Percentiles rank a stretch among this genome's conserved stretches.
phyloP scores from a whole-genome alignment of 2,797 vertebrate genomes.

The Rhinatrema bivittatum region DNA sequence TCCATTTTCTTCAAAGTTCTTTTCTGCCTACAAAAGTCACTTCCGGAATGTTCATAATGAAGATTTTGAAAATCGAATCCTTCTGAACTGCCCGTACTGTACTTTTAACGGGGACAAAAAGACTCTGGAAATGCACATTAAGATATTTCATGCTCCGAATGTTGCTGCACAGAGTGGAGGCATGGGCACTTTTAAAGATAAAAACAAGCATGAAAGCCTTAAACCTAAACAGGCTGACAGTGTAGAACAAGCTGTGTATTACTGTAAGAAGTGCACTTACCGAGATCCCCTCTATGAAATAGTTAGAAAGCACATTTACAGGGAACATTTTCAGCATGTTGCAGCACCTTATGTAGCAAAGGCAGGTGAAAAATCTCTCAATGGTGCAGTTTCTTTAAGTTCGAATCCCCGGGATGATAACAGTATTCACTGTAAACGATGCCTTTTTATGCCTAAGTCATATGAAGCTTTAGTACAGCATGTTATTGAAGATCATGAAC shows the following conservation, averaged over 20 bases:
- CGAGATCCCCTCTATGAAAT: slow-evolving; percentile 96
- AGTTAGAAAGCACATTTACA: slow-evolving; percentile 98
- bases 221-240: slow-evolving; percentile 79
- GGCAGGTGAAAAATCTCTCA: slow-evolving; percentile 82
- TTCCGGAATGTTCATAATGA: slow-evolving; percentile 97
- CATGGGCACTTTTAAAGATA: slow-evolving; percentile 75
- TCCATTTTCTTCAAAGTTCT: slow-evolving; percentile 97
- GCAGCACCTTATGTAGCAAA: slow-evolving; percentile 91
- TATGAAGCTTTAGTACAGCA: slow-evolving; percentile 97
- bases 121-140: slow-evolving; percentile 97
- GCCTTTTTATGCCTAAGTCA: slow-evolving; percentile 93
- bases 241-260: slow-evolving; percentile 98
- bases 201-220: slow-evolving; percentile 77
- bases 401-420: slow-evolving; percentile 67
- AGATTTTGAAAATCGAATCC: slow-evolving; percentile 97
- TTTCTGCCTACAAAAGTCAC: slow-evolving; percentile 98
- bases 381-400: slow-evolving; percentile 58
- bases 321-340: slow-evolving; percentile 98
- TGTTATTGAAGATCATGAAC: slow-evolving; percentile 95
- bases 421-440: slow-evolving; percentile 94
- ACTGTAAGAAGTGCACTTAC: slow-evolving; percentile 99
- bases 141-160: slow-evolving; percentile 93
- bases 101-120: slow-evolving; percentile 98
- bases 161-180: slow-evolving; percentile 69
- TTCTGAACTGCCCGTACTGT: slow-evolving; percentile 98